Conservation (phyloP, 2,888 invertebrate species). For the Chloroclysta siterata region DNA sequence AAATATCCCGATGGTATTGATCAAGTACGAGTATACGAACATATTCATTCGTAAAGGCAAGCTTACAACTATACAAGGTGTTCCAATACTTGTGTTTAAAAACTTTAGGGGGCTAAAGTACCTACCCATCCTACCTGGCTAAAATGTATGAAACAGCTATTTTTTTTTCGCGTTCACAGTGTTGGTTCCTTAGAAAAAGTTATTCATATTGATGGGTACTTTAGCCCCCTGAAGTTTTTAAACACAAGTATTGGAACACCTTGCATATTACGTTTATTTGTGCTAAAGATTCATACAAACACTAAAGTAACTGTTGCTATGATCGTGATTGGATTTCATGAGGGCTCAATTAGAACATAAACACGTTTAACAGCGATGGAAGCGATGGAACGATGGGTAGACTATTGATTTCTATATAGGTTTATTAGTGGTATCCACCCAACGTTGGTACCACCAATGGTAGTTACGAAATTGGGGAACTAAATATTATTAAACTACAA, state of each 20-base stretch:
- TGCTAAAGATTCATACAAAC: constrained; percentile 42
- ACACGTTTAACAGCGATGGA: constrained; percentile 32
- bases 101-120: no score
- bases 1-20: no score
- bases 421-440: neutral
- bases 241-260: no score
- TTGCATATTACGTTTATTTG: no score
- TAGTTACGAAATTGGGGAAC: neutral
- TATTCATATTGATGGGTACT: no score
- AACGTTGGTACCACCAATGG: neutral
- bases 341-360: constrained; percentile 36
- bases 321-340: constrained; percentile 44
- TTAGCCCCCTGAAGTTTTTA: no score
- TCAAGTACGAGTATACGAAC: neutral
- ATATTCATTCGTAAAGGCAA: constrained; percentile 25
- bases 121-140: no score
- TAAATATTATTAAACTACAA: constrained; percentile 40
- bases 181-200: no score
- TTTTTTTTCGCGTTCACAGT: no score
- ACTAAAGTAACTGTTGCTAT: constrained; percentile 41
- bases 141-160: no score
- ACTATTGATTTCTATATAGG: constrained; percentile 31
- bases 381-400: constrained; percentile 12
- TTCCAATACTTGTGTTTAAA: no score
- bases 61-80: no score